These are phyloP conservation scores for Orchesella cincta DNA, from an alignment of 1,140 invertebrate genomes.

Conservation along the genomic window DNA sequence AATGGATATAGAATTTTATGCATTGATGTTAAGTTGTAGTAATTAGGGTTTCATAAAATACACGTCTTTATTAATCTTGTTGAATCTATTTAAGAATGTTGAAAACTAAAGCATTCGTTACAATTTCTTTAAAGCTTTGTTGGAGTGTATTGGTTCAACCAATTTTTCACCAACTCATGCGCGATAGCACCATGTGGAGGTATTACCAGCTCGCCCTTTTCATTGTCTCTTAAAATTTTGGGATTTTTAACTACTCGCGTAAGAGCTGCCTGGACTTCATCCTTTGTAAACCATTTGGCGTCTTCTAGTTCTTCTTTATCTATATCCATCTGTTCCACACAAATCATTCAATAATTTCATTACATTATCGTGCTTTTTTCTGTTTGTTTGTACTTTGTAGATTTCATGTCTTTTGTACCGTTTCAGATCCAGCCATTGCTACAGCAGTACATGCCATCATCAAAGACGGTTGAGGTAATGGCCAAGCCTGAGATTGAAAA, in stretches of 20 bases:
- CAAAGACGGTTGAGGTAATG: constrained; percentile 61
- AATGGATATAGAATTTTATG: no score
- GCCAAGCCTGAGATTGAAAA: constrained; percentile 65
- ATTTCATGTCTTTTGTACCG: constrained; percentile 30
- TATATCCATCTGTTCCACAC: constrained; percentile 55
- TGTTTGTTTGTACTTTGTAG: background rate
- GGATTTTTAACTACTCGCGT: constrained; percentile 54
- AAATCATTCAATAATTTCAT: constrained; percentile 11
- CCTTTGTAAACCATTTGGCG: constrained; percentile 61
- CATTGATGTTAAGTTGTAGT: no score
- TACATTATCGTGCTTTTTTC: no score
- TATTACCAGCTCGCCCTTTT: constrained; percentile 54
- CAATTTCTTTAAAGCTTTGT: background rate
- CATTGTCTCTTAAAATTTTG: constrained; percentile 41
- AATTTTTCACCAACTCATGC: constrained; percentile 60
- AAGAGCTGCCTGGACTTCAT: constrained; percentile 57
- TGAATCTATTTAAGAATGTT: no score
- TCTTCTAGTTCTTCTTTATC: constrained; percentile 62
- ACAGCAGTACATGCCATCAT: constrained; percentile 63
- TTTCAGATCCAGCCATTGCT: constrained; percentile 46
- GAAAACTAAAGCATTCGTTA: no score
- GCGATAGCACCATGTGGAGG: constrained; percentile 62
- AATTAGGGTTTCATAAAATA: no score
- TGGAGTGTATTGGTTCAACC: constrained; percentile 51
- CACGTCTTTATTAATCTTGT: no score